phyloP scores from a whole-genome alignment of 2,113 vertebrate genomes.

The Gobio gobio region DNA sequence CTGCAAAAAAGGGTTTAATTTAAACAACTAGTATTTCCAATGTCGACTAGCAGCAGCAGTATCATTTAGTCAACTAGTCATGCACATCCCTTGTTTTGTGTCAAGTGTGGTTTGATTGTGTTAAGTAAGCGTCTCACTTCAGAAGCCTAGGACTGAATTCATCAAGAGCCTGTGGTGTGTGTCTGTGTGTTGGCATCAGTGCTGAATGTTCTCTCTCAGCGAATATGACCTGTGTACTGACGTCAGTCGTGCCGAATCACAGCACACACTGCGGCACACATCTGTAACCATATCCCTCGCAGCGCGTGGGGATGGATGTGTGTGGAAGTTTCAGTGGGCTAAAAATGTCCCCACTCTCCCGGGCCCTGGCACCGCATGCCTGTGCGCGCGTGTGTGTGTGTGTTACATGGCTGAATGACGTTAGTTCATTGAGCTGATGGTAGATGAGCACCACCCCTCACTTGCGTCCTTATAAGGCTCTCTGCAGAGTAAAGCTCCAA shows the following conservation, averaged over 20 bases:
- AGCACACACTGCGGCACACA: slow-evolving; percentile 53
- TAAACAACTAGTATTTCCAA: not conserved
- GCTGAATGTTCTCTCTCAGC: slow-evolving; percentile 41
- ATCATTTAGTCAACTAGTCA: not conserved
- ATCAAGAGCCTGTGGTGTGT: slow-evolving; percentile 22
- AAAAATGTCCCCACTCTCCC: slow-evolving; percentile 48
- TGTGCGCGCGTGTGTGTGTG: slow-evolving; percentile 4
- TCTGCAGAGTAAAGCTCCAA: slow-evolving; percentile 45
- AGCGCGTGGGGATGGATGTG: slow-evolving; percentile 4
- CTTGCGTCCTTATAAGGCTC: slow-evolving; percentile 56
- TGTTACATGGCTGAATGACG: slow-evolving; percentile 48
- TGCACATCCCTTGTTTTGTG: too few relatives aligned
- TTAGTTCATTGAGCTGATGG: slow-evolving; percentile 53
- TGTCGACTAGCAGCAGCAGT: not conserved
- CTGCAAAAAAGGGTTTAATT: not conserved
- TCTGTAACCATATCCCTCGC: slow-evolving; percentile 58
- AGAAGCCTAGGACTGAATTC: slow-evolving; percentile 11
- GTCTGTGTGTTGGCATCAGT: slow-evolving; percentile 1
- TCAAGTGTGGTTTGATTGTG: not conserved
- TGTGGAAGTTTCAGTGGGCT: slow-evolving; percentile 40
- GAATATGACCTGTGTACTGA: slow-evolving; percentile 61
- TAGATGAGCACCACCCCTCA: slow-evolving; percentile 52
- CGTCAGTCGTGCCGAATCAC: slow-evolving; percentile 53
- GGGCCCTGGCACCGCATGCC: slow-evolving; percentile 28
- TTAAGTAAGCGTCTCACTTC: not conserved